Base-by-base conservation (phyloP, 2,797 vertebrate genomes). In the Bradypus variegatus region DNA sequence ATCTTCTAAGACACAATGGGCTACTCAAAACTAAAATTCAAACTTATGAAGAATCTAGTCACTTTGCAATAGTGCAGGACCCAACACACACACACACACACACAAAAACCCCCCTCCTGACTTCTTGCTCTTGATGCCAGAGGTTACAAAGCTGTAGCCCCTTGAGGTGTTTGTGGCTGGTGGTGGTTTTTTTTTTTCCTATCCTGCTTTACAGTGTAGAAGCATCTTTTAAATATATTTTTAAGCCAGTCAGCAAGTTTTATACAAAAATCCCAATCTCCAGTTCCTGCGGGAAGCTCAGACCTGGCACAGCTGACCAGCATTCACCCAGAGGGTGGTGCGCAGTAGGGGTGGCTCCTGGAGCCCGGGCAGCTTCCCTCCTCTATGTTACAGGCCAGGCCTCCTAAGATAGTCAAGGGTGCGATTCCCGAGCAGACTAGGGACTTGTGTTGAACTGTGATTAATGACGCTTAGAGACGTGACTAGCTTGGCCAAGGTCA, bases 11-110 rank as follows among this genome's bases (percentile, higher is more conserved):
- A 87, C 14, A 50, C 45, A 65, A 77, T 45, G 38, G n/a, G 55
- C 64, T 83, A n/a, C 65, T 72, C 33, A 77, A 79, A 94, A 69
- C 21, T 72, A 69, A 92, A 92, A 70, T 25, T 89, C 77, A 77
- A 55, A 38, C 73, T 70, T 84, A 25, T 87, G 79, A 85, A 90
- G n/a, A 87, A 60, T 62, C 78, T 50, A 45, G 31, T 87, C 78
- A 67, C 33, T 78, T 72, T 55, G 78, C 33, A 84, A 14, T 73
- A 87, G 87, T 69, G 83, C 50, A 92, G 65, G 87, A 23, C n/a
- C 60, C 23, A 41, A 19, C 53, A 18, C 55, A 55, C 55, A 55
- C 5, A 50, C n/a, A n/a, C n/a, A n/a, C n/a, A n/a, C n/a, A 9
- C 58, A 58, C 23, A 58, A 58, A 21, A 23, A 23, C 62, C 12